Base-by-base conservation (phyloP, 2,888 invertebrate genomes). In the Cataglyphis cursor region DNA sequence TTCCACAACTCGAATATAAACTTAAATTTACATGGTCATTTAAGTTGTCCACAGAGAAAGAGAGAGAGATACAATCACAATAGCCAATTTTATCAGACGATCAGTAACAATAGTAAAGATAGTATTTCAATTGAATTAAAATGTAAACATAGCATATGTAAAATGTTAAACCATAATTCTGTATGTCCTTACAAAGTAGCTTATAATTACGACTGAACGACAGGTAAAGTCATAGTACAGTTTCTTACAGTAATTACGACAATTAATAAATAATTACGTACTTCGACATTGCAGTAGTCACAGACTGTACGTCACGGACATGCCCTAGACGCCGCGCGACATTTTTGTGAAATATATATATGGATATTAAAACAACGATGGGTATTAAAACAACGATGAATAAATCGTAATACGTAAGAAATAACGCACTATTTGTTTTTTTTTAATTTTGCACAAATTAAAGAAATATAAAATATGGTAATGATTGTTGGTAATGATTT, bases 261-360 rank as follows among this genome's bases (percentile, higher is more conserved):
- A 74, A 44, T 61, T 64, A 64, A 35, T 31, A 28, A 18, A 38
- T 72, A 72, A n/a, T 72, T 48, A 64, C 64, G 64, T 48, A 35
- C 48, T 21, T 64, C 41, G 64, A 75, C 74, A 24, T 75, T 35
- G 35, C 10, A 35, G 74, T 35, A 62, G 48, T 62, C 44, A 18
- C 28, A 3, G 54, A 70, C 10, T 4, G 12, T 8, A 35, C 48
- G 15, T 2, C 10, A 51, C 48, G 48, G 35, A 35, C 48, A n/a
- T 62, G 21, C 62, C 31, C 74, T 35, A 48, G 8, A n/a, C n/a
- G 18, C 31, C 41, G 61, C 15, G 31, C 15, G 6, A 48, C 18
- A 35, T 51, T 35, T 41, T 35, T 15, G 8, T 35, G 1, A 64
- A 10, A 59, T 38, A 59, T 28, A 18, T 6, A 51, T 15, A 64